These are phyloP conservation scores for Phymatocera aterrima DNA, from an alignment of 2,888 invertebrate genomes.

Conservation along the genomic window DNA sequence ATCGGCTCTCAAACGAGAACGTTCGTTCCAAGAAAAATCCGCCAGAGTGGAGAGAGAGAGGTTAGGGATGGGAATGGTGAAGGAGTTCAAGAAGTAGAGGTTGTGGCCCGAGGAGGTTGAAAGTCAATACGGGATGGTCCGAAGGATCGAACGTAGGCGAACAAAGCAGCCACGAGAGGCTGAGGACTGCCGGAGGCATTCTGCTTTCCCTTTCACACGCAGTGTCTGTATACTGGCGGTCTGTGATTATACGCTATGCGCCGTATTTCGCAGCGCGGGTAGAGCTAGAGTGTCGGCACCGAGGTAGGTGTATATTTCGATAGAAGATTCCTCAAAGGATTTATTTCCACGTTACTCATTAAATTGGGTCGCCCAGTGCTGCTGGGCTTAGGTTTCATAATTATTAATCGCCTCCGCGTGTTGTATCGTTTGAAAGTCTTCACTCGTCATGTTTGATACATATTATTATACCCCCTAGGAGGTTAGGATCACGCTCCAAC, in stretches of 20 bases:
- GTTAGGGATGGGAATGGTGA: not conserved
- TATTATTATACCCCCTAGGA: not conserved
- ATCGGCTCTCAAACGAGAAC: not conserved
- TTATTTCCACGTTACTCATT: slow-evolving; percentile 33
- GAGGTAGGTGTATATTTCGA: not conserved
- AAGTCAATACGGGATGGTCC: slow-evolving; percentile 38
- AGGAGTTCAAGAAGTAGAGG: slow-evolving; percentile 21
- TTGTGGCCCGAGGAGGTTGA: slow-evolving; percentile 37
- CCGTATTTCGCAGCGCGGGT: slow-evolving; percentile 16
- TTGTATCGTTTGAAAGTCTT: slow-evolving; percentile 2
- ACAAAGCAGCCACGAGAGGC: slow-evolving; percentile 37
- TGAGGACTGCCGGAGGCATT: slow-evolving; percentile 38
- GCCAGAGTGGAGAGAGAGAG: no score
- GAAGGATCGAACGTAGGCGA: slow-evolving; percentile 43
- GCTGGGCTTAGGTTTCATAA: slow-evolving; percentile 19
- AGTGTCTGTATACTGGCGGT: slow-evolving; percentile 54
- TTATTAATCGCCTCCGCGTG: slow-evolving; percentile 5
- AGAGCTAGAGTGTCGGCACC: not conserved
- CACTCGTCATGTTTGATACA: not conserved
- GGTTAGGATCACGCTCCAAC: not conserved
- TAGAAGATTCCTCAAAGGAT: slow-evolving; percentile 17
- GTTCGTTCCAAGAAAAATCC: no score
- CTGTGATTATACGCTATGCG: slow-evolving; percentile 38
- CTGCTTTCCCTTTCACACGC: slow-evolving; percentile 74
- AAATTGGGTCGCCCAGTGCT: slow-evolving; percentile 16